These are phyloP conservation scores for Tapera naevia DNA, from an alignment of 2,797 vertebrate species.

Conservation along the genomic window DNA sequence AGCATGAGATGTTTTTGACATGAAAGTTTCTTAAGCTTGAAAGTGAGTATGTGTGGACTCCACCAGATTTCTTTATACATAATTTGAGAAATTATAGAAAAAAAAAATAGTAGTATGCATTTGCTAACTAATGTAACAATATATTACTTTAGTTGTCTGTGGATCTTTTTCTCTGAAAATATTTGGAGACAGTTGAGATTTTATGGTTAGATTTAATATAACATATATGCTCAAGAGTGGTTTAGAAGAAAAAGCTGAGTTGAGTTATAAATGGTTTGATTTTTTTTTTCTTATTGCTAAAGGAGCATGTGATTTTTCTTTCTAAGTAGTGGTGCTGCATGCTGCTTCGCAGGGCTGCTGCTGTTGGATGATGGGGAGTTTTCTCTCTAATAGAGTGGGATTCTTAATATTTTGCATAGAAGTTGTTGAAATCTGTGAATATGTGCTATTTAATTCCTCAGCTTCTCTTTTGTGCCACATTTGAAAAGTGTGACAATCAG, in stretches of 20 bases:
- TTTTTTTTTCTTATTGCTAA: neutral
- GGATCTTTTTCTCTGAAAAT: neutral
- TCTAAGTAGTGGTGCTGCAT: fast-evolving
- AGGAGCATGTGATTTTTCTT: neutral
- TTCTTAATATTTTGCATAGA: neutral
- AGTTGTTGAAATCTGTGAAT: neutral
- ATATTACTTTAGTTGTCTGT: neutral
- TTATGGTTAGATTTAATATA: neutral
- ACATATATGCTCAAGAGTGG: neutral
- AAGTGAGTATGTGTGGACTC: neutral
- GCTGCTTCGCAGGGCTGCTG: neutral
- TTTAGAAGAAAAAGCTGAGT: neutral
- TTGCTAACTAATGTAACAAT: neutral
- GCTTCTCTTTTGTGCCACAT: neutral
- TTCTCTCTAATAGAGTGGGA: neutral
- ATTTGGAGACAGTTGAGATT: neutral
- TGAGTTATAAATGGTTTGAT: neutral
- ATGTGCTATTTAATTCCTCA: neutral
- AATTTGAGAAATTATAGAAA: neutral
- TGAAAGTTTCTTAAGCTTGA: neutral
- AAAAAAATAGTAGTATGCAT: neutral
- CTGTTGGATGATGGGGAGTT: neutral
- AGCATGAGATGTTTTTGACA: neutral
- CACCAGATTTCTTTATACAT: neutral
- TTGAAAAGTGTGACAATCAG: neutral